Percentiles rank a stretch among this genome's conserved stretches.
These are phyloP conservation scores for Cerceris rybyensis DNA, from an alignment of 2,888 invertebrate genomes.

Conservation along the genomic window DNA sequence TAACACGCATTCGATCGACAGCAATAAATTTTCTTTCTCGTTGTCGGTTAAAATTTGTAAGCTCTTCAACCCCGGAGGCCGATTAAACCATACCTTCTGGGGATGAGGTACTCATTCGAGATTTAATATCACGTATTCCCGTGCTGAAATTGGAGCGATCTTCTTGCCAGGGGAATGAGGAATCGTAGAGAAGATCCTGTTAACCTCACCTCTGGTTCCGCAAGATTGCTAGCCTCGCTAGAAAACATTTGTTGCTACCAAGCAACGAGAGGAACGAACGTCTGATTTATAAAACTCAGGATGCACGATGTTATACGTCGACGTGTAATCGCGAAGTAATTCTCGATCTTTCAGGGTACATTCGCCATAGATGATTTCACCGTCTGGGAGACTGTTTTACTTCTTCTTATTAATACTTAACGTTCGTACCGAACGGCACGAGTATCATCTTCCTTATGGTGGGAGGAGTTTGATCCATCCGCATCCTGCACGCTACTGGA, in stretches of 20 bases:
- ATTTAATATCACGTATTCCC: slow-evolving; percentile 61
- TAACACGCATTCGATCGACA: slow-evolving; percentile 36
- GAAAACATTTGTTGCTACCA: slow-evolving; percentile 2
- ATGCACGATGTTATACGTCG: slow-evolving; percentile 34
- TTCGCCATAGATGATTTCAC: slow-evolving; percentile 18
- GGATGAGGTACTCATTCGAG: slow-evolving; percentile 30
- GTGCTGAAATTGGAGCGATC: slow-evolving; percentile 57
- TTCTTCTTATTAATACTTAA: background rate
- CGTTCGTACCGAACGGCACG: slow-evolving; percentile 2
- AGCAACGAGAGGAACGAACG: slow-evolving; percentile 34
- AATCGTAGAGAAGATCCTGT: slow-evolving; percentile 41
- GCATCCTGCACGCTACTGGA: background rate
- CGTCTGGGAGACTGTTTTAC: slow-evolving; percentile 3
- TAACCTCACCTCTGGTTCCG: slow-evolving; percentile 39
- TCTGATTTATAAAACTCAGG: slow-evolving; percentile 53
- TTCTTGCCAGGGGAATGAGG: slow-evolving; percentile 38
- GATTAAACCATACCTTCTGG: slow-evolving; percentile 44
- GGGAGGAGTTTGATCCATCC: slow-evolving; percentile 1
- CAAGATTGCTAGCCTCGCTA: slow-evolving; percentile 53
- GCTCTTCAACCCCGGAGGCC: slow-evolving; percentile 28
- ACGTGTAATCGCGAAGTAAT: slow-evolving; percentile 43
- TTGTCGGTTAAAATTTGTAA: slow-evolving; percentile 45
- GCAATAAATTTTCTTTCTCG: slow-evolving; percentile 46
- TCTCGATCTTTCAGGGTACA: slow-evolving; percentile 39
- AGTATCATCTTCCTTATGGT: background rate